Evolutionary conservation across 2,113 vertebrate genomes (phyloP).

Genomic region (Sorex araneus): DNA sequence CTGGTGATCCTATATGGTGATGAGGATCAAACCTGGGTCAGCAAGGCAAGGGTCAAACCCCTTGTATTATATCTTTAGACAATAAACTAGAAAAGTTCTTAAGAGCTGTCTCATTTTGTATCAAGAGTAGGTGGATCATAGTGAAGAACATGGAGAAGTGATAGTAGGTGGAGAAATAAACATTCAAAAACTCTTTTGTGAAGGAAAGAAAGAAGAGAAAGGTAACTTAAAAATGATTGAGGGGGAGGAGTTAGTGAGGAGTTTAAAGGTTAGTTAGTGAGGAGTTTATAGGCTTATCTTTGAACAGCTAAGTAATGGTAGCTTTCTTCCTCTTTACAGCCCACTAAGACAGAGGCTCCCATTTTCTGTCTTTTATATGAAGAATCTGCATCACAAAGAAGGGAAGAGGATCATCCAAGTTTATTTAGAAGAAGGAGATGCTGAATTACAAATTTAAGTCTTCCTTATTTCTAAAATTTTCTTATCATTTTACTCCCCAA

Average conservation of each 20-base stretch:
- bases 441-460: slow-evolving; percentile 24
- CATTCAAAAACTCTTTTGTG: neutral
- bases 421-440: slow-evolving; percentile 3
- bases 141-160: neutral
- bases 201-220: slow-evolving; percentile 34
- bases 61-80: too few relatives aligned
- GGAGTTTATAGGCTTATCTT: slow-evolving; percentile 14
- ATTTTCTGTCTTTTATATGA: slow-evolving; percentile 47
- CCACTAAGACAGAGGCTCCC: neutral
- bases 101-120: neutral
- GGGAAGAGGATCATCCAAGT: neutral
- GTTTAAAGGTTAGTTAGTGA: too few relatives aligned
- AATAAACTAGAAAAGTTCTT: neutral
- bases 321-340: neutral
- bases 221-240: slow-evolving; percentile 31
- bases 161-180: neutral
- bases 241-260: slow-evolving; percentile 2
- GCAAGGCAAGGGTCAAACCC: too few relatives aligned
- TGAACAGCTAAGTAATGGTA: slow-evolving; percentile 21
- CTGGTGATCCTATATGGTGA: too few relatives aligned
- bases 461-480: slow-evolving; percentile 51
- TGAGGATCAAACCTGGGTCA: too few relatives aligned
- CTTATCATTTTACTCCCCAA: neutral
- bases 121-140: neutral
- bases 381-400: slow-evolving; percentile 55